Evolutionary conservation across 2,888 invertebrate species (phyloP).

Genomic region (Lithophane ornitopus): DNA sequence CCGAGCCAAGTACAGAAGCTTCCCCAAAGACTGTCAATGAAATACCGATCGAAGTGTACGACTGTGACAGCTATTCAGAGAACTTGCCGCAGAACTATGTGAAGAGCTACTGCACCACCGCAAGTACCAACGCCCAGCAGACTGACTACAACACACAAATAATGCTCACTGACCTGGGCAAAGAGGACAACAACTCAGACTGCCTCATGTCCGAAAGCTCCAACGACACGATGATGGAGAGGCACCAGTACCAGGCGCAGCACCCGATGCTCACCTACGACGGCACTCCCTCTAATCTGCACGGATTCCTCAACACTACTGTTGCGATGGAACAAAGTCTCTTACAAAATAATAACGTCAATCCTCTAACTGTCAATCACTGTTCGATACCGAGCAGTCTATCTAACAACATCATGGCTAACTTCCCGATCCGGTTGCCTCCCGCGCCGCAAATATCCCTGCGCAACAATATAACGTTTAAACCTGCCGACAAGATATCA

Average conservation of each 20-base stretch:
- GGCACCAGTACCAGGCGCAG: constrained; percentile 80
- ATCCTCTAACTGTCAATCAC: constrained; percentile 78
- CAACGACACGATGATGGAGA: constrained; percentile 80
- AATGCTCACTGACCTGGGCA: constrained; percentile 81
- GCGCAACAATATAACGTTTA: constrained; percentile 83
- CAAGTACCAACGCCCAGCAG: constrained; percentile 73
- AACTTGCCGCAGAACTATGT: constrained; percentile 80
- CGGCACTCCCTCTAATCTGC: constrained; percentile 78
- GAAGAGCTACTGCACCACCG: constrained; percentile 78
- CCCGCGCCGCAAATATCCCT: constrained; percentile 79
- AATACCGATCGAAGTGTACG: constrained; percentile 86
- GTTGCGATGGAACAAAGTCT: constrained; percentile 82
- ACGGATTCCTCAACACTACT: constrained; percentile 80
- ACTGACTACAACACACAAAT: constrained; percentile 75
- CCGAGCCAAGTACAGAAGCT: constrained; percentile 73
- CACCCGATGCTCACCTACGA: constrained; percentile 80
- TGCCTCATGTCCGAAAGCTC: constrained; percentile 84
- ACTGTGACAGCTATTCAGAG: constrained; percentile 85
- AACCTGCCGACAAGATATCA: constrained; percentile 83
- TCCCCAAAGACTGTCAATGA: constrained; percentile 77
- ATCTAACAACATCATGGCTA: constrained; percentile 84
- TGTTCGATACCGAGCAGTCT: constrained; percentile 78
- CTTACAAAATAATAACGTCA: constrained; percentile 79
- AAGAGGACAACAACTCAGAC: constrained; percentile 85
- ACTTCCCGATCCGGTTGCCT: constrained; percentile 85